Evolutionary conservation across 1,140 invertebrate species (phyloP).

Genomic region (Vollenhovia emeryi): DNA sequence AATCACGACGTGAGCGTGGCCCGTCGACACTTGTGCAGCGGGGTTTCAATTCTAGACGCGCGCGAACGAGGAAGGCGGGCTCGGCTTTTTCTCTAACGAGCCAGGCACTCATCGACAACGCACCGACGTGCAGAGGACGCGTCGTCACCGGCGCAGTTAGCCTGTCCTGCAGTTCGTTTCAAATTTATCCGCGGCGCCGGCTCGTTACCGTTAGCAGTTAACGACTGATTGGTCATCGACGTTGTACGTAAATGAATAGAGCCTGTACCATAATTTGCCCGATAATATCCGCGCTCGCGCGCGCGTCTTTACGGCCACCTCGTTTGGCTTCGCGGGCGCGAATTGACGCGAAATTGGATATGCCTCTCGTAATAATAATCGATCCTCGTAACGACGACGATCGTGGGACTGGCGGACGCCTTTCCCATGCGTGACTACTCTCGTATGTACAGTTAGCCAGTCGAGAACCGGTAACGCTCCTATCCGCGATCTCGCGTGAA

Average conservation of each 20-base stretch:
- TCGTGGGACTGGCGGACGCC: slow-evolving; percentile 39
- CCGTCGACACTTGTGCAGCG: not conserved
- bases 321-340: slow-evolving; percentile 22
- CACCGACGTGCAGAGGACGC: slow-evolving; percentile 8
- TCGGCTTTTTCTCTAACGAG: not conserved
- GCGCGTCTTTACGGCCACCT: not conserved
- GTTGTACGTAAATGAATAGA: slow-evolving; percentile 55
- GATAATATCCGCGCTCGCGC: not conserved
- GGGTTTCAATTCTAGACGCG: not conserved
- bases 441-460: slow-evolving; percentile 42
- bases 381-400: slow-evolving; percentile 22
- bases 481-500: slow-evolving; percentile 33
- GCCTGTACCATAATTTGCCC: slow-evolving; percentile 26
- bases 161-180: slow-evolving; percentile 14
- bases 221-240: slow-evolving; percentile 41
- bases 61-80: slow-evolving; percentile 2
- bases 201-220: slow-evolving; percentile 57
- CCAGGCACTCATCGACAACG: not conserved
- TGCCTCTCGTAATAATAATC: slow-evolving; percentile 50
- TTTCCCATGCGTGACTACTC: slow-evolving; percentile 45
- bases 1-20: slow-evolving; percentile 13
- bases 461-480: slow-evolving; percentile 7
- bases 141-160: slow-evolving; percentile 1
- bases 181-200: slow-evolving; percentile 31
- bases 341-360: slow-evolving; percentile 56